Base-by-base conservation (phyloP, 2,113 vertebrate species). In the Tragulus kanchil region DNA sequence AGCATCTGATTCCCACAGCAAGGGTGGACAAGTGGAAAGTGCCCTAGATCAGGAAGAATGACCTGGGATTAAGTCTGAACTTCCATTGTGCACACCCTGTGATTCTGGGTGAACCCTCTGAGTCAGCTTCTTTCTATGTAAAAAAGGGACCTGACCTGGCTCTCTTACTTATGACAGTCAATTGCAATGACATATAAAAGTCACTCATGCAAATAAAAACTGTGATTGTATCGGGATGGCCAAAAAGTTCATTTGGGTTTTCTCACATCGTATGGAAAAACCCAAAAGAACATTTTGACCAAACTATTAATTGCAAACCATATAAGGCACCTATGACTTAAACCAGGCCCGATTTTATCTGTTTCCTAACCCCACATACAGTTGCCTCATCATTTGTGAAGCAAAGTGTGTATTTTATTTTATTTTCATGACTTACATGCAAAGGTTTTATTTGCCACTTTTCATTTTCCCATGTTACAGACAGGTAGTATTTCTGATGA, bases 401-500 rank as follows among this genome's bases (percentile, higher is more conserved):
- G 45, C 28, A 69, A 81, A 88, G 26, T n/a, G 3, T 0, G 16
- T 19, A 3, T 21, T 79, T 90, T 94, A 42, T 67, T 84, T 89
- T 90, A 56, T 56, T 94, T 92, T 81, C 56, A 73, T 77, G 79
- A 23, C 19, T 94, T 59, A 31, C 25, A 52, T 9, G 58, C 2
- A 56, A 54, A 89, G 56, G 75, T 89, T 31, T 61, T 50, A 61
- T 54, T 93, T 64, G 8, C n/a, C 62, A 17, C 17, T 94, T 97
- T 86, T 84, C 67, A 94, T 88, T 85, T 87, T 19, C 25, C 48
- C 59, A 85, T 45, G 28, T 84, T 94, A 91, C 36, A 56, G 78
- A 77, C 26, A 85, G 9, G 26, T 52, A 67, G 17, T 90, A 75
- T 93, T 96, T 93, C 8, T 89, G 85, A 96, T 82, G 79, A 88